phyloP scores from a whole-genome alignment of 2,888 invertebrate genomes.

The Drosophila phalerata region DNA sequence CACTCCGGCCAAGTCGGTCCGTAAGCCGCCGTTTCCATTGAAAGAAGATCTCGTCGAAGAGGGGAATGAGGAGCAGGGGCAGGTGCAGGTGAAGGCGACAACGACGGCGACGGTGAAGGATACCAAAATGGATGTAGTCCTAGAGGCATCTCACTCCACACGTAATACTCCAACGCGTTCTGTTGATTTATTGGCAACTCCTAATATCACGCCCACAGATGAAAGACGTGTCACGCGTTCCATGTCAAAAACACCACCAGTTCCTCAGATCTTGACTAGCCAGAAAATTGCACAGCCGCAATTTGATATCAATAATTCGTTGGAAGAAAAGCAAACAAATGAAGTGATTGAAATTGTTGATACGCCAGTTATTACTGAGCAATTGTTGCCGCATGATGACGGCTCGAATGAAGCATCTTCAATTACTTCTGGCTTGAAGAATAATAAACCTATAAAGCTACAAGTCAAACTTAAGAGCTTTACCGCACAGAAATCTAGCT shows the following conservation, averaged over 20 bases:
- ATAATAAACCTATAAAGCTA: neutral
- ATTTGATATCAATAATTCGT: slow-evolving; percentile 8
- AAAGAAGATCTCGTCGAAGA: neutral
- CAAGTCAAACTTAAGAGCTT: slow-evolving; percentile 28
- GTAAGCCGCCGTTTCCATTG: slow-evolving; percentile 47
- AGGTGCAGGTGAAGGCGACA: too few relatives aligned
- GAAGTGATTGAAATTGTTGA: slow-evolving; percentile 1
- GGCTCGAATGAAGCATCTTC: neutral
- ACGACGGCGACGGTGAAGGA: too few relatives aligned
- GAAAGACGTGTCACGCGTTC: slow-evolving; percentile 66
- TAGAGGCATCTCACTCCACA: slow-evolving; percentile 1
- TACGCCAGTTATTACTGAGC: neutral
- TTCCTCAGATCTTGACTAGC: slow-evolving; percentile 2
- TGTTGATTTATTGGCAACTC: neutral
- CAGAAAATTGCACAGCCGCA: slow-evolving; percentile 15
- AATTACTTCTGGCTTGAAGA: neutral
- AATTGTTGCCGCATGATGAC: neutral
- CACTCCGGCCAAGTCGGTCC: slow-evolving; percentile 43
- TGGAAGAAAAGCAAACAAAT: slow-evolving; percentile 16
- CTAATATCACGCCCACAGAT: slow-evolving; percentile 13
- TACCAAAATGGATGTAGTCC: slow-evolving; percentile 1
- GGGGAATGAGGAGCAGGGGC: neutral
- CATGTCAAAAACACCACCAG: slow-evolving; percentile 66
- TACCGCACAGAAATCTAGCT: neutral
- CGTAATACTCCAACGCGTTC: neutral